Percentiles rank a stretch among this genome's conserved stretches.
Evolutionary conservation across 2,888 invertebrate genomes (phyloP).

Genomic region (Homarus gammarus): DNA sequence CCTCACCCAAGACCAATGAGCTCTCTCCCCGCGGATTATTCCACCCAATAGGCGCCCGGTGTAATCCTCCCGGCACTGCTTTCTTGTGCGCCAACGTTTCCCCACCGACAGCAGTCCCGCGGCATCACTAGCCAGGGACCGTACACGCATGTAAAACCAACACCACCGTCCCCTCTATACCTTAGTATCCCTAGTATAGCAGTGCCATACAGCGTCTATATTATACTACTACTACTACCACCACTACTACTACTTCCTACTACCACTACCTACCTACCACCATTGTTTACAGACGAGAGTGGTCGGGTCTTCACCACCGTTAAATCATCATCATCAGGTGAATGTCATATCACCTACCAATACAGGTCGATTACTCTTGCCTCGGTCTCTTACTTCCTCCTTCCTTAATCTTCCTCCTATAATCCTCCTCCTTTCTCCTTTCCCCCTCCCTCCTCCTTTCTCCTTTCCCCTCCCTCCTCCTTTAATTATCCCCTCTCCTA

Average conservation of each 20-base stretch:
- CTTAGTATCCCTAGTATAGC: conserved; percentile 46
- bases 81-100: conserved; percentile 49
- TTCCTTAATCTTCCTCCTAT: no score
- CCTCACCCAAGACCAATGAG: conserved; percentile 22
- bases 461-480: not conserved
- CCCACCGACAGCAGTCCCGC: not conserved
- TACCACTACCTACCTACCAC: no score
- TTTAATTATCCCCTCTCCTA: not conserved
- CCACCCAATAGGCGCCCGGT: conserved; percentile 32
- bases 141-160: conserved; percentile 47
- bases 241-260: no score
- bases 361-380: no score
- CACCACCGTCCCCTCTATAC: conserved; percentile 12
- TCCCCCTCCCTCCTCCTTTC: not conserved
- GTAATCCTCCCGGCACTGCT: conserved; percentile 51
- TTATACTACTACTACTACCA: no score
- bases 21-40: conserved; percentile 38
- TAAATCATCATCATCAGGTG: no score
- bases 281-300: no score
- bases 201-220: conserved; percentile 44
- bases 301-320: no score
- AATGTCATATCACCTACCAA: no score
- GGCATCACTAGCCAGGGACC: conserved; percentile 17
- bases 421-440: not conserved
- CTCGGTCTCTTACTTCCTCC: no score